phyloP scores from a whole-genome alignment of 2,113 vertebrate genomes.

The Athene noctua region DNA sequence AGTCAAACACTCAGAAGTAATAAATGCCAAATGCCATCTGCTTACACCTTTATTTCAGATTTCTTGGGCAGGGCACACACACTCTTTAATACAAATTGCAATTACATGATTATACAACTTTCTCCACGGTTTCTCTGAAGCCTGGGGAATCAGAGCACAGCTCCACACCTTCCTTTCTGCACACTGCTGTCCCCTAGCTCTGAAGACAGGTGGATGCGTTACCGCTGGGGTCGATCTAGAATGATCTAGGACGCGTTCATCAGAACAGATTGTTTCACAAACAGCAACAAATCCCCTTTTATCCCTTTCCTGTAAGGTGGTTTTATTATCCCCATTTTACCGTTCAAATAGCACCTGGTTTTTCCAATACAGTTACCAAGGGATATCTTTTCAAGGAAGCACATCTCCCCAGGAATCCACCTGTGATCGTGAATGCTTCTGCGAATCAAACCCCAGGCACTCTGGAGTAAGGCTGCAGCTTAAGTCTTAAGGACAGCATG shows the following conservation, averaged over 20 bases:
- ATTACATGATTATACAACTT: neutral
- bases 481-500: neutral
- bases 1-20: neutral
- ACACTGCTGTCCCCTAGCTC: neutral
- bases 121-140: neutral
- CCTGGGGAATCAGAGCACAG: neutral
- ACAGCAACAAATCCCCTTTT: neutral
- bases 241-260: neutral
- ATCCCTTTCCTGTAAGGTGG: neutral
- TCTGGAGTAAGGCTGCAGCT: neutral
- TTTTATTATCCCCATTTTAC: neutral
- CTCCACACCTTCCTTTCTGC: neutral
- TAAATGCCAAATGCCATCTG: neutral
- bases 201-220: neutral
- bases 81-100: neutral
- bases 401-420: neutral
- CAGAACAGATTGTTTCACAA: neutral
- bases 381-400: neutral
- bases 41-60: neutral
- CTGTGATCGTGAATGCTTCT: neutral
- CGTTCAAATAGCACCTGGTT: neutral
- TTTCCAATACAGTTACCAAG: neutral
- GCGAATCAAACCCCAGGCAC: neutral
- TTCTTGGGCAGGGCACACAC: neutral
- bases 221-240: neutral